Conservation (phyloP, 2,888 invertebrate species). For the Aphidius colemani region DNA sequence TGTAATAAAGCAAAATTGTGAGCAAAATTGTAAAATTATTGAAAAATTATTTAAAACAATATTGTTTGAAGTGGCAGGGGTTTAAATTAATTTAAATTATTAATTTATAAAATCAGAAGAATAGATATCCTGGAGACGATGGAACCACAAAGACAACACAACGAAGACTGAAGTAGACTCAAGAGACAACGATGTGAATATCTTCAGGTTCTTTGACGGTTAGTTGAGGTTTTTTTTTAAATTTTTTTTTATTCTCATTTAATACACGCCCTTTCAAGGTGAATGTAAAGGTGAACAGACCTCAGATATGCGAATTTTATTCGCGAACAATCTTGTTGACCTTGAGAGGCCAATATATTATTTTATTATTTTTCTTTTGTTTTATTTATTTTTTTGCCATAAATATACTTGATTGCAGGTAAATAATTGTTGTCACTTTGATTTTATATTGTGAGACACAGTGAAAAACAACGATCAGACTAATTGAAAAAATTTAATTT, state of each 20-base stretch:
- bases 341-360: constrained; percentile 31
- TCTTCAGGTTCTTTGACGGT: not conserved
- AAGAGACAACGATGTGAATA: not conserved
- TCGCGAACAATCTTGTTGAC: constrained; percentile 28
- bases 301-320: constrained; percentile 5
- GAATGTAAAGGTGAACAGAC: constrained; percentile 27
- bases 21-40: not conserved
- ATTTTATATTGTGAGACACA: not conserved
- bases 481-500: too few species aligned
- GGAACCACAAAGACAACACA: too few species aligned
- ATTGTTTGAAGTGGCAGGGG: not conserved
- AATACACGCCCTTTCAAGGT: constrained; percentile 23
- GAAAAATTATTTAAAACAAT: not conserved
- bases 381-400: not conserved
- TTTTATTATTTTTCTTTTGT: constrained; percentile 1
- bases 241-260: not conserved
- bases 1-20: too few species aligned
- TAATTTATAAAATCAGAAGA: too few species aligned
- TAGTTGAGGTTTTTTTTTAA: not conserved
- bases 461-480: too few species aligned
- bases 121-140: too few species aligned
- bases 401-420: not conserved
- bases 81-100: too few species aligned
- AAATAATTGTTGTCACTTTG: not conserved
- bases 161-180: too few species aligned